Evolutionary conservation across 2,888 invertebrate genomes (phyloP).

Genomic region (Linnaemya vulpina): DNA sequence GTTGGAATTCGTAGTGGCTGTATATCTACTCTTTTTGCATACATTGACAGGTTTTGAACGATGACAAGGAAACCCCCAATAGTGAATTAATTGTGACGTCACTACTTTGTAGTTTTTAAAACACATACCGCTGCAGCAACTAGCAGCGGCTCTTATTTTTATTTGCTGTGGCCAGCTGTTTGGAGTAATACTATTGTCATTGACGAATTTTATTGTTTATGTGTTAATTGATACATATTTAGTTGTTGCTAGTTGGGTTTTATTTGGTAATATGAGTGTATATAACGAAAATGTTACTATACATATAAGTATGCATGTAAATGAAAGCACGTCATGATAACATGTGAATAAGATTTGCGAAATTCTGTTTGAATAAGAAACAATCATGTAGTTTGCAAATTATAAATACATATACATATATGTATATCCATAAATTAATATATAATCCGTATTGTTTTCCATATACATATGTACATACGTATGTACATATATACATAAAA

Average conservation of each 20-base stretch:
- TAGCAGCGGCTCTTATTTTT: neutral
- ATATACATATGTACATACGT: too few species aligned
- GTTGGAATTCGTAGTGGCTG: conserved; percentile 44
- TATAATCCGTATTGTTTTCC: too few species aligned
- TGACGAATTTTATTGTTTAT: neutral
- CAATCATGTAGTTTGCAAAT: neutral
- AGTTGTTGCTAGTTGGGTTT: neutral
- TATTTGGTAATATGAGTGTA: neutral
- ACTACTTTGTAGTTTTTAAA: conserved; percentile 40
- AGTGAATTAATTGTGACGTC: conserved; percentile 72
- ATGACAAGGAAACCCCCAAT: conserved; percentile 72
- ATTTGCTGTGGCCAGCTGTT: conserved; percentile 1
- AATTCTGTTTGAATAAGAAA: neutral
- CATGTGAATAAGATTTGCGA: neutral
- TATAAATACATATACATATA: neutral
- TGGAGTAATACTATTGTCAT: neutral
- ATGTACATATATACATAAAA: too few species aligned
- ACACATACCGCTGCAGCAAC: neutral
- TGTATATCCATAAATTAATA: neutral
- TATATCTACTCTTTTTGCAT: conserved; percentile 30
- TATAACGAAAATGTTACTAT: too few species aligned
- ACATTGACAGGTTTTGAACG: conserved; percentile 64
- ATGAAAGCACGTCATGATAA: neutral
- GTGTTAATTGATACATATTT: neutral
- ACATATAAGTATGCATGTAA: neutral